Conservation (phyloP, 2,888 invertebrate genomes). For the Pseudanteris insignis region DNA sequence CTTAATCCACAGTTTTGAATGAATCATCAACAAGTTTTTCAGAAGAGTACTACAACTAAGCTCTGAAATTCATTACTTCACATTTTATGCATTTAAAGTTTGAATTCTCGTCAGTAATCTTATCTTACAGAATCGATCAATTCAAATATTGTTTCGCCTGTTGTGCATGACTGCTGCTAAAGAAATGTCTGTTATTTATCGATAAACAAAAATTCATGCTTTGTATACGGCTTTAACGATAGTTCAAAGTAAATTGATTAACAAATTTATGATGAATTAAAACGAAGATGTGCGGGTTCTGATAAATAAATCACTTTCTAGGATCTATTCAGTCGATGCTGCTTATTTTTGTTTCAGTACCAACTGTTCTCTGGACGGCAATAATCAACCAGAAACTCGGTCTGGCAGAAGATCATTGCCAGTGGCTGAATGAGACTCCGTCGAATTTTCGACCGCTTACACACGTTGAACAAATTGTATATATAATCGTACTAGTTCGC, state of each 20-base stretch:
- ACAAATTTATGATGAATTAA: slow-evolving; percentile 32
- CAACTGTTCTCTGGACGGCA: slow-evolving; percentile 67
- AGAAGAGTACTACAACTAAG: slow-evolving; percentile 17
- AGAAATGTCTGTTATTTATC: slow-evolving; percentile 35
- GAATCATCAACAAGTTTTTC: slow-evolving; percentile 21
- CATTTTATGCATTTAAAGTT: slow-evolving; percentile 31
- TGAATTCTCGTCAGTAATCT: slow-evolving; percentile 13
- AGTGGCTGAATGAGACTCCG: slow-evolving; percentile 37
- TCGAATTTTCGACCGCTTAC: slow-evolving; percentile 3
- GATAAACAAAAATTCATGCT: slow-evolving; percentile 41
- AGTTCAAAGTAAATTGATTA: slow-evolving; percentile 9
- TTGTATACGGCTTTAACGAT: slow-evolving; percentile 36
- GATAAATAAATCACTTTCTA: slow-evolving; percentile 3
- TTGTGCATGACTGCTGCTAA: slow-evolving; percentile 44
- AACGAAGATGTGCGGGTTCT: slow-evolving; percentile 39
- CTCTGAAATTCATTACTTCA: slow-evolving; percentile 34
- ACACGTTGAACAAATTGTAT: slow-evolving; percentile 21
- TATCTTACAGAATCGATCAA: slow-evolving; percentile 16
- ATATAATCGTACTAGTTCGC: slow-evolving; percentile 17
- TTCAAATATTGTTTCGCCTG: slow-evolving; percentile 27
- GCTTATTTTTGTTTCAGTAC: slow-evolving; percentile 63
- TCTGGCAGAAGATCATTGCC: slow-evolving; percentile 43
- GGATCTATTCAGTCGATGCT: slow-evolving; percentile 11
- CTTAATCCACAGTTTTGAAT: slow-evolving; percentile 13
- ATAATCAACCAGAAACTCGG: slow-evolving; percentile 53